Base-by-base conservation (phyloP, 2,113 vertebrate species). In the Oryzias celebensis region DNA sequence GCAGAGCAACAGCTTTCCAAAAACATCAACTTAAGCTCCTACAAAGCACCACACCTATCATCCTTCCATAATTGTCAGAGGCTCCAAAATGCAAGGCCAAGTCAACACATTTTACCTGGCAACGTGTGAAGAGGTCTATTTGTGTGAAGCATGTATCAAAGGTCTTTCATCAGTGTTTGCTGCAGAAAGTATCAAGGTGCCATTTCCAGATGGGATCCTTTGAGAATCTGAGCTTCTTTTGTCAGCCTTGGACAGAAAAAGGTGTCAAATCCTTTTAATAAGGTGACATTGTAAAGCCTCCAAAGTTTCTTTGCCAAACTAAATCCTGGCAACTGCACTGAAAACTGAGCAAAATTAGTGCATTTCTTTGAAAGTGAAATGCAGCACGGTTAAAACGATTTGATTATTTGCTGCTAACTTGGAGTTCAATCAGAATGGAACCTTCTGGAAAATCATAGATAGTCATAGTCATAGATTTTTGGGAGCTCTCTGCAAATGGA, bases 51-150 rank as follows among this genome's bases (percentile, higher is more conserved):
- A 65, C 77, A 78, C 49, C 54, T 55, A 65, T 90, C 86, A 86
- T 88, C 85, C 82, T 90, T 90, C 74, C 79, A 84, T 89, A 88
- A 88, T 90, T 84, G 81, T 83, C 73, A 65, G 62, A 84, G 80
- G 83, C 85, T 88, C 85, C 84, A 75, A 73, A 83, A 88, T 75
- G 83, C 77, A 75, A 62, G 76, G 80, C 83, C 80, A 82, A 86
- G 88, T 87, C 82, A 90, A 88, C 87, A 91, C 68, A 77, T 68
- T 84, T 84, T 67, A 42, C 66, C 85, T 90, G 82, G 87, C 86
- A 87, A 62, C n/a, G 51, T n/a, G 48, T 91, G 85, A 91, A 90
- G 80, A 75, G 80, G 58, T 8, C 41, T 66, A 65, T 85, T 86
- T 87, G 80, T 77, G 75, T 67, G 71, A 78, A 75, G 54, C 64